phyloP scores from a whole-genome alignment of 1,140 invertebrate genomes.

The Armadillidium nasatum region DNA sequence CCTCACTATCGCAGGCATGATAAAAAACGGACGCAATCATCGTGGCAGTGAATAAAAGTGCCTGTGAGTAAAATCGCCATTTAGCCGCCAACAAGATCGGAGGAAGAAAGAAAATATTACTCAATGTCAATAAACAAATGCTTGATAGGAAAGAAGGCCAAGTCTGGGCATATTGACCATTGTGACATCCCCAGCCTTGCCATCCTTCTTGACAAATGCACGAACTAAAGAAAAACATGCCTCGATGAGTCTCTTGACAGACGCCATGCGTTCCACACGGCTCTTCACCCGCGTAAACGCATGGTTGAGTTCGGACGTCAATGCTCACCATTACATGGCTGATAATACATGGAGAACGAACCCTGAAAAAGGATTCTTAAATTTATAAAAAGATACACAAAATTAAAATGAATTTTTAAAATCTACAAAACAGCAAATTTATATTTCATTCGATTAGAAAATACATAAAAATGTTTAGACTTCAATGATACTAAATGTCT shows the following conservation, averaged over 20 bases:
- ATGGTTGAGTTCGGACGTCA: conserved; percentile 55
- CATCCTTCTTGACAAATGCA: conserved; percentile 58
- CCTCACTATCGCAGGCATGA: conserved; percentile 58
- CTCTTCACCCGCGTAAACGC: conserved; percentile 49
- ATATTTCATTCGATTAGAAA: too few species aligned
- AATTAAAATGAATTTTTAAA: too few species aligned
- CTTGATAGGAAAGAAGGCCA: conserved; percentile 61
- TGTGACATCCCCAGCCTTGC: conserved; percentile 69
- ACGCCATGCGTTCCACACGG: conserved; percentile 53
- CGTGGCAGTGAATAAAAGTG: conserved; percentile 71
- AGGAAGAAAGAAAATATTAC: conserved; percentile 77
- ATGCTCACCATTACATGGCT: conserved; percentile 43
- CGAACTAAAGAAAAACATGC: conserved; percentile 60
- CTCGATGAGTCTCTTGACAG: conserved; percentile 55
- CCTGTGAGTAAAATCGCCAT: conserved; percentile 71
- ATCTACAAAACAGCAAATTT: too few species aligned
- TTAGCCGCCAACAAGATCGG: conserved; percentile 69
- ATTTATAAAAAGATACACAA: too few species aligned
- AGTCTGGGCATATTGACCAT: conserved; percentile 66
- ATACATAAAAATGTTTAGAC: too few species aligned
- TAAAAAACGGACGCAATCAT: conserved; percentile 82
- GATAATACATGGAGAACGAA: conserved; percentile 29
- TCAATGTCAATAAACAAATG: conserved; percentile 71
- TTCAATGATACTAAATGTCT: too few species aligned
- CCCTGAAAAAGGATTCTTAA: neutral